Base-by-base conservation (phyloP, 23 tunicate species). In the Ciona savignyi region DNA sequence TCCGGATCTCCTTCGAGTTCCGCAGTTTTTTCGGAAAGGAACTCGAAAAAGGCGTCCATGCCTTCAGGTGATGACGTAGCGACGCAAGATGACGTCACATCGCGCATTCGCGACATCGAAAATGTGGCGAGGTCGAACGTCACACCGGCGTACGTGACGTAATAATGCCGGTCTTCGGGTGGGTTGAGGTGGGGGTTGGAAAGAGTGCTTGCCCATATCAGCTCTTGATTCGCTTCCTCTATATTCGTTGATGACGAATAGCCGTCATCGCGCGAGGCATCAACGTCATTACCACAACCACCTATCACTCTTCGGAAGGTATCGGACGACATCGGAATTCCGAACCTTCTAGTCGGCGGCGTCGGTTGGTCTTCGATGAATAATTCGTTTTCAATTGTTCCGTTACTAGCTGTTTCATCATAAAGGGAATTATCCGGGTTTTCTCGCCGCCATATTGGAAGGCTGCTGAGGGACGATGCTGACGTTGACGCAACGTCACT, bases 101-200 rank as follows among this genome's bases (percentile, higher is more conserved):
- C 66, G 29, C 96, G 96, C 78, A 88, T 82, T 73, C 72, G 67
- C 32, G 80, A 25, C 72, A 88, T 24, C 22, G 77, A 32, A 34
- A 88, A 76, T 1, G 35, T 34, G 6, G 76, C 80, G n/a, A 78
- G 68, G 79, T 88, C 96, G 76, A 88, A 88, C 2, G 81, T 73
- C 4, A 73, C 79, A 6, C 83, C 87, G 2, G 51, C 64, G 72
- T 77, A 88, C 4, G 80, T 72, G 30, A 88, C 96, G 62, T 34
- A 77, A 65, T 61, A 88, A 74, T 79, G 93, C 9, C 26, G 35
- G 60, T 64, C 35, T 9, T 33, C 74, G 25, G 21, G 11, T 22
- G 23, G 29, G 31, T 68, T 31, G 15, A 6, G 15, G 15, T 15
- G 9, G 9, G 56, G 56, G 56, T 42, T 9, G 15, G 11, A 9